A percentile compares a stretch with the other conserved stretches of the same genome.
Evolutionary conservation across 2,797 vertebrate genomes (phyloP).

Genomic region (Eutrigla gurnardus): DNA sequence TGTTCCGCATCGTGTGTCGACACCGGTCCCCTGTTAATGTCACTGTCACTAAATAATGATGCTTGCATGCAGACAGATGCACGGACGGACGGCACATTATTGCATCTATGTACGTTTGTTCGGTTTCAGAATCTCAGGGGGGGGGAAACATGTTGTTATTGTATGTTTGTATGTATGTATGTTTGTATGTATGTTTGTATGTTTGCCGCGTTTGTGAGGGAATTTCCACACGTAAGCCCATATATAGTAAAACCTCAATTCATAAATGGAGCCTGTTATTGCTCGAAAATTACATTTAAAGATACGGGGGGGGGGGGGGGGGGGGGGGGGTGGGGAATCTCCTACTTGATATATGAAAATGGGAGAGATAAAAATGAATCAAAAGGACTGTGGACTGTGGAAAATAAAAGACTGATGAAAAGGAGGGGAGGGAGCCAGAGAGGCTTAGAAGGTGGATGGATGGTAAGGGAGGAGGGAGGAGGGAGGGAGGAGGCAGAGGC

Average conservation of each 20-base stretch:
- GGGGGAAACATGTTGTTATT: constrained; percentile 9
- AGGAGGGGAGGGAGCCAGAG: constrained; percentile 66
- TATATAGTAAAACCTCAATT: constrained; percentile 53
- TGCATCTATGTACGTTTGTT: constrained; percentile 27
- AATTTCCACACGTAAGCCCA: constrained; percentile 43
- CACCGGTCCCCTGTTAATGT: constrained; percentile 69
- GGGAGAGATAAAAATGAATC: constrained; percentile 75
- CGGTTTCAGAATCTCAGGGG: constrained; percentile 40
- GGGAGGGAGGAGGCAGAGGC: constrained; percentile 29
- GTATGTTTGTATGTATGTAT: constrained; percentile 10
- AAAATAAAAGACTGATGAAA: constrained; percentile 76
- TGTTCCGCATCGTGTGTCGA: constrained; percentile 66
- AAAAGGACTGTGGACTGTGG: constrained; percentile 63
- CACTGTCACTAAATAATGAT: constrained; percentile 66
- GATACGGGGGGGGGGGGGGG: constrained; percentile 6
- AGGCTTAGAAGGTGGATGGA: constrained; percentile 79
- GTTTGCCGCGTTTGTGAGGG: constrained; percentile 22
- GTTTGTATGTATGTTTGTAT: constrained; percentile 2
- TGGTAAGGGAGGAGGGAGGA: constrained; percentile 56
- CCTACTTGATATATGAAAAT: constrained; percentile 71
- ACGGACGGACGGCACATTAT: constrained; percentile 28
- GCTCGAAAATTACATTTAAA: constrained; percentile 63
- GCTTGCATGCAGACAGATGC: constrained; percentile 58
- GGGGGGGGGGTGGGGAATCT: too few relatives aligned
- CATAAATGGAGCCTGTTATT: constrained; percentile 66